Conservation (phyloP, 2,888 invertebrate species). For the Nesidiocoris tenuis region DNA sequence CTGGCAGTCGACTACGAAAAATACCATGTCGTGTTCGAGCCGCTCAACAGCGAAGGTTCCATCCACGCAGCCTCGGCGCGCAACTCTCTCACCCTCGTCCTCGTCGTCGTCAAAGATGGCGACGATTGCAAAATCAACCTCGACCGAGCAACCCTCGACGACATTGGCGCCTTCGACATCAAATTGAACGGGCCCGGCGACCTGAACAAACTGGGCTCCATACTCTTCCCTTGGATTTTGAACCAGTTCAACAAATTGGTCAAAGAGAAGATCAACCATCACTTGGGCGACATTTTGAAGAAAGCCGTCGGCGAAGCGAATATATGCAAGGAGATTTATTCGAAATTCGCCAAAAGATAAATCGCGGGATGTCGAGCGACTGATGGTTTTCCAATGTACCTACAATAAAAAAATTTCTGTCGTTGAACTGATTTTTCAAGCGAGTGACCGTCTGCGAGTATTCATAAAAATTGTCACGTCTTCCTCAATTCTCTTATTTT, state of each 20-base stretch:
- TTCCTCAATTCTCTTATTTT: no score
- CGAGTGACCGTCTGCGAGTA: no score
- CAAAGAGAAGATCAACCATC: slow-evolving; percentile 37
- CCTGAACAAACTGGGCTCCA: slow-evolving; percentile 42
- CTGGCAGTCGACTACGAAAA: slow-evolving; percentile 39
- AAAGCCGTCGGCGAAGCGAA: slow-evolving; percentile 41
- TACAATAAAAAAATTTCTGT: no score
- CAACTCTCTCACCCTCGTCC: slow-evolving; percentile 41
- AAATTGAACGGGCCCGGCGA: slow-evolving; percentile 44
- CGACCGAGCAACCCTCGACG: slow-evolving; percentile 35
- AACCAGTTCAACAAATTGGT: slow-evolving; percentile 46
- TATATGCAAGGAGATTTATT: slow-evolving; percentile 42
- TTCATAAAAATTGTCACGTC: no score
- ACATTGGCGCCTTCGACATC: slow-evolving; percentile 42
- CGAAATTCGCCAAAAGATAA: no score
- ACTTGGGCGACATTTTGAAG: slow-evolving; percentile 28
- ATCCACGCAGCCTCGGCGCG: slow-evolving; percentile 36
- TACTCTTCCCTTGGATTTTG: slow-evolving; percentile 45
- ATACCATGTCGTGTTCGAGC: slow-evolving; percentile 43
- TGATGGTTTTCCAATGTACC: no score
- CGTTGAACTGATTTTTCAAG: no score
- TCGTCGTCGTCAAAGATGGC: slow-evolving; percentile 29
- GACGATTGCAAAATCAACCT: slow-evolving; percentile 33
- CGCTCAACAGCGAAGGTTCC: slow-evolving; percentile 38
- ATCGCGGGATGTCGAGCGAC: no score